Conservation (phyloP, 1,140 invertebrate genomes). For the Dendroctonus valens region DNA sequence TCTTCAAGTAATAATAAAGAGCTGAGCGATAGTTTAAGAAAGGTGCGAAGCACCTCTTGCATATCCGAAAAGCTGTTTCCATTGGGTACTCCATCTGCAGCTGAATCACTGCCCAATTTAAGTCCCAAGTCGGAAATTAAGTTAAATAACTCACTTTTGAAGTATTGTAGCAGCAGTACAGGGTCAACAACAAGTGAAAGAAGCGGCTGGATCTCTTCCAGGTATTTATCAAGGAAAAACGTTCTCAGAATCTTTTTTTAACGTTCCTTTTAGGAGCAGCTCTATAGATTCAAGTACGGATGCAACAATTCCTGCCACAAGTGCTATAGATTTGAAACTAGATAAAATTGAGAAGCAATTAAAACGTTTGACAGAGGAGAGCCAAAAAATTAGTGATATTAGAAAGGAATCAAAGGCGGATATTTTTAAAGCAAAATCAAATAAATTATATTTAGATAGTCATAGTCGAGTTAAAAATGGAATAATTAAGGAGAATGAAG, state of each 20-base stretch:
- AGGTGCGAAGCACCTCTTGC: constrained; percentile 63
- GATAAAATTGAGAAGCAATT: constrained; percentile 38
- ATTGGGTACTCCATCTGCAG: constrained; percentile 41
- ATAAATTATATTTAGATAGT: constrained; percentile 33
- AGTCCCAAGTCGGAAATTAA: constrained; percentile 52
- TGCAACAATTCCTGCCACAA: constrained; percentile 36
- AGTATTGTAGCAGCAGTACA: constrained; percentile 57
- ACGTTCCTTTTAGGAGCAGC: constrained; percentile 63
- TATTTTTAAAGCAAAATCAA: constrained; percentile 30
- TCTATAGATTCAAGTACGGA: constrained; percentile 51
- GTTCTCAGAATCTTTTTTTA: neutral
- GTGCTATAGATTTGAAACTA: constrained; percentile 35
- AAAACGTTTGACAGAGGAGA: constrained; percentile 31
- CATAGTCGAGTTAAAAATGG: constrained; percentile 19
- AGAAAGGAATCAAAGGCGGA: constrained; percentile 26
- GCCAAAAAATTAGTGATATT: constrained; percentile 34
- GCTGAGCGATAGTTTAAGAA: constrained; percentile 48
- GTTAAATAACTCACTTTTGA: constrained; percentile 27
- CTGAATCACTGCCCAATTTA: constrained; percentile 64
- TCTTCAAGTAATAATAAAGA: constrained; percentile 16
- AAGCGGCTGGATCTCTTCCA: constrained; percentile 75
- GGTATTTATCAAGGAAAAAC: constrained; percentile 8
- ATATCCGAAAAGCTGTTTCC: constrained; percentile 52
- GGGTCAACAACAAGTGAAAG: constrained; percentile 73
- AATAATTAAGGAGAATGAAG: constrained; percentile 13